Evolutionary conservation across 2,888 invertebrate genomes (phyloP).

Genomic region (Campopleginae sp.): DNA sequence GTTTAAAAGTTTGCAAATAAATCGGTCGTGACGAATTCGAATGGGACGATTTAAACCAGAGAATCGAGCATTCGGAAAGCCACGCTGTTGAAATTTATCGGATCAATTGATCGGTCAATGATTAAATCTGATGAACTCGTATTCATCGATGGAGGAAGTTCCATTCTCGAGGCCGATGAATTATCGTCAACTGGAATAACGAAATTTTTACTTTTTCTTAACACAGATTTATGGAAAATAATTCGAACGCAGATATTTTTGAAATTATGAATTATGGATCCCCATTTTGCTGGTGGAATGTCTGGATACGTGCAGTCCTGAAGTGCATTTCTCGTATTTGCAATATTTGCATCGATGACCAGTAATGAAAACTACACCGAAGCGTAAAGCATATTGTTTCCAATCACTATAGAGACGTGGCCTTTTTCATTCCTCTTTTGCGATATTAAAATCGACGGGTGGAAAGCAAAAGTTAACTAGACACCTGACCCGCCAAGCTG

Average conservation of each 20-base stretch:
- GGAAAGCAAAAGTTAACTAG: conserved; percentile 70
- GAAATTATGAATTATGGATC: background rate
- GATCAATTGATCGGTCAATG: no score
- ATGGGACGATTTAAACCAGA: no score
- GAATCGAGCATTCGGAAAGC: no score
- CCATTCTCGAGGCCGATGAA: background rate
- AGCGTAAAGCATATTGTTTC: conserved; percentile 63
- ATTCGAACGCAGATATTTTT: background rate
- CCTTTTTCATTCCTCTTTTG: conserved; percentile 33
- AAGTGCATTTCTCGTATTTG: conserved; percentile 24
- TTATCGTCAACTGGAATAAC: background rate
- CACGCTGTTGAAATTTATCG: no score
- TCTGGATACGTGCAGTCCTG: background rate
- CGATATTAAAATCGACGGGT: conserved; percentile 77
- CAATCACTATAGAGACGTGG: conserved; percentile 14
- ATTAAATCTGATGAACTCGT: no score
- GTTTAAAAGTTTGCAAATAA: no score
- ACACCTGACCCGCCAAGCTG: conserved; percentile 60
- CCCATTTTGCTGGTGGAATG: background rate
- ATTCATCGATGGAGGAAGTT: no score
- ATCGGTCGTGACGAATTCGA: no score
- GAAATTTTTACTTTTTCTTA: background rate
- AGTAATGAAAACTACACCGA: conserved; percentile 65
- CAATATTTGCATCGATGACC: conserved; percentile 56
- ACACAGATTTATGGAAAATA: background rate